Evolutionary conservation across 2,113 vertebrate genomes (phyloP).

Genomic region (Hirundichthys speculiger): DNA sequence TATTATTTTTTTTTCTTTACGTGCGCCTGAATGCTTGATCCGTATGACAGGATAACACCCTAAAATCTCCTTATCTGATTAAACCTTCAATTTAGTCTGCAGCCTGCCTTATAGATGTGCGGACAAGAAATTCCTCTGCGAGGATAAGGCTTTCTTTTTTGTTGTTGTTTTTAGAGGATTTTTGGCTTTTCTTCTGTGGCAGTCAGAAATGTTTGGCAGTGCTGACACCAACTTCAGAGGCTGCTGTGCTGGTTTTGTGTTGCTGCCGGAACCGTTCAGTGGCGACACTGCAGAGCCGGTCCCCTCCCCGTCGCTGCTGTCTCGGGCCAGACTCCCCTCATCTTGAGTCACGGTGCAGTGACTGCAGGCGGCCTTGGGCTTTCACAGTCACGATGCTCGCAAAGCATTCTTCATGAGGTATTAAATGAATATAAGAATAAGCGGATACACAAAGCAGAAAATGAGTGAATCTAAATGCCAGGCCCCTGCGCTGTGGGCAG

Average conservation of each 20-base stretch:
- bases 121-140: conserved; percentile 4
- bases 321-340: conserved; percentile 49
- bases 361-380: conserved; percentile 56
- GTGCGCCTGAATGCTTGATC: conserved; percentile 38
- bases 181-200: conserved; percentile 28
- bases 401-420: conserved; percentile 76
- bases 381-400: conserved; percentile 55
- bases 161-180: not conserved
- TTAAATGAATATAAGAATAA: conserved; percentile 77
- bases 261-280: conserved; percentile 45
- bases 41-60: conserved; percentile 8
- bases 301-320: conserved; percentile 41
- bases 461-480: conserved; percentile 78
- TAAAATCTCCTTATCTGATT: conserved; percentile 43
- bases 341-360: conserved; percentile 60
- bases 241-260: conserved; percentile 41
- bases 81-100: conserved; percentile 24
- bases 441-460: conserved; percentile 65
- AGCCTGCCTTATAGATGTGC: conserved; percentile 17
- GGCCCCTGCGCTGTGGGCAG: conserved; percentile 47
- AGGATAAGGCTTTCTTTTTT: conserved; percentile 13
- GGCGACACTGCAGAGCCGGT: conserved; percentile 40
- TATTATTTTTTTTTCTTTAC: conserved; percentile 23
- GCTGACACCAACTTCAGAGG: conserved; percentile 49
- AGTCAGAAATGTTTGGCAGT: conserved; percentile 23